Percentiles rank a stretch among this genome's conserved stretches.
phyloP scores from a whole-genome alignment of 2,888 invertebrate species.

The Chymomyza procnemis region DNA sequence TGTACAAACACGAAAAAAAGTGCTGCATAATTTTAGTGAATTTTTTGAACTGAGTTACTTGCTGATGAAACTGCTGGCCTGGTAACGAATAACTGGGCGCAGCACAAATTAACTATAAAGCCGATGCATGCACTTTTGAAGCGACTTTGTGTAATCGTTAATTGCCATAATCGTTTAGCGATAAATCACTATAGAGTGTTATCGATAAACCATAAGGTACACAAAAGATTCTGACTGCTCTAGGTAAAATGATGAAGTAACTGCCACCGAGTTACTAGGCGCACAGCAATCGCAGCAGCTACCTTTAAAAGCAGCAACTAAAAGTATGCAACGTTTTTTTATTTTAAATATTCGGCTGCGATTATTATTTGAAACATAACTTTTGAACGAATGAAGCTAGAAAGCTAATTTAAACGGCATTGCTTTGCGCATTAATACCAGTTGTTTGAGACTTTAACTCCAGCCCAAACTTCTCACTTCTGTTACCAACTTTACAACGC shows the following conservation, averaged over 20 bases:
- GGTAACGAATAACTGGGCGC: neutral
- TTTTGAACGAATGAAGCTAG: neutral
- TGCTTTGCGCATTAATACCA: neutral
- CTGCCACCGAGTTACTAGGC: neutral
- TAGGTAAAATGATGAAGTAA: neutral
- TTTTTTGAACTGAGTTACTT: neutral
- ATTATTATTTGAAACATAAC: neutral
- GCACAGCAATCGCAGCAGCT: neutral
- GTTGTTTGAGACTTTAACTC: no score
- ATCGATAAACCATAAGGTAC: no score
- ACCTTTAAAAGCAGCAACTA: neutral
- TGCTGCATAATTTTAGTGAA: neutral
- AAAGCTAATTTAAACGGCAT: neutral
- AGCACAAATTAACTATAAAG: neutral
- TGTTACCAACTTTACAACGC: no score
- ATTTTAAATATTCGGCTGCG: neutral
- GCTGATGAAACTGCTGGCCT: neutral
- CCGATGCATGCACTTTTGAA: neutral
- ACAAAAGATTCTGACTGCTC: no score
- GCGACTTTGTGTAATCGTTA: no score
- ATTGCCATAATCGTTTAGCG: no score
- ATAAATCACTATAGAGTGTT: no score
- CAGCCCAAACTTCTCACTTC: no score
- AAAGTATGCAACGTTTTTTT: neutral
- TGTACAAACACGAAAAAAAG: neutral